A percentile compares a stretch with the other conserved stretches of the same genome.
Conservation (phyloP, 92 coral and sea anemone species). For the Ricordea florida region DNA sequence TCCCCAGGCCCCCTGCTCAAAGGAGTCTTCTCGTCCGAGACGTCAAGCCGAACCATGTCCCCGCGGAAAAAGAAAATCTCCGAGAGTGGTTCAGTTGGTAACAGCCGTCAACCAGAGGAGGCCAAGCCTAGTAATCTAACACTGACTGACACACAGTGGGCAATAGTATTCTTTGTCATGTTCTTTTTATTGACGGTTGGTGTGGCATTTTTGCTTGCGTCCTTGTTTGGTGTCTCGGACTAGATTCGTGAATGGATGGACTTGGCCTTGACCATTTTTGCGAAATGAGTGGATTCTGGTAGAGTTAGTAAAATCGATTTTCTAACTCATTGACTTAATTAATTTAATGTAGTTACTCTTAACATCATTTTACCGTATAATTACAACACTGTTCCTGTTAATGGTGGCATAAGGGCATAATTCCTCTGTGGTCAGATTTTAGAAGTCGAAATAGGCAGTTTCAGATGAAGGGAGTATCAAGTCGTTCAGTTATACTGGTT, state of each 20-base stretch:
- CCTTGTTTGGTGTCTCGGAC: conserved; percentile 52
- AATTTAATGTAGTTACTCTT: no score
- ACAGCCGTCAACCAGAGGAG: conserved; percentile 13
- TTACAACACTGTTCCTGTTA: no score
- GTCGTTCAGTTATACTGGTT: no score
- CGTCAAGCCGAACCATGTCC: conserved; percentile 66
- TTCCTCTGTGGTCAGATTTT: no score
- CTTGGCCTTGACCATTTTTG: not conserved
- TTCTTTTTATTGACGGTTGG: conserved; percentile 70
- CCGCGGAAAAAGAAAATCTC: conserved; percentile 60
- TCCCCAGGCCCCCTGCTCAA: conserved; percentile 75
- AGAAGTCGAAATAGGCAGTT: no score
- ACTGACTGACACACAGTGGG: conserved; percentile 91
- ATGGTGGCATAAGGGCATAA: no score
- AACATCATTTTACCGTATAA: no score
- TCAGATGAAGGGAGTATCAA: no score
- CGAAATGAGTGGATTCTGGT: not conserved
- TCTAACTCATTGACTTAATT: no score
- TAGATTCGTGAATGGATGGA: conserved; percentile 11
- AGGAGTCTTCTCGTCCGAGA: conserved; percentile 71
- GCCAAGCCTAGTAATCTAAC: conserved; percentile 40
- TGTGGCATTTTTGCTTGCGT: conserved; percentile 71
- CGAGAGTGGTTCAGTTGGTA: conserved; percentile 45
- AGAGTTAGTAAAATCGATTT: no score
- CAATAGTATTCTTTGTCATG: conserved; percentile 82